These are phyloP conservation scores for Trichoplusia ni DNA, from an alignment of 1,140 invertebrate genomes.

Conservation along the genomic window DNA sequence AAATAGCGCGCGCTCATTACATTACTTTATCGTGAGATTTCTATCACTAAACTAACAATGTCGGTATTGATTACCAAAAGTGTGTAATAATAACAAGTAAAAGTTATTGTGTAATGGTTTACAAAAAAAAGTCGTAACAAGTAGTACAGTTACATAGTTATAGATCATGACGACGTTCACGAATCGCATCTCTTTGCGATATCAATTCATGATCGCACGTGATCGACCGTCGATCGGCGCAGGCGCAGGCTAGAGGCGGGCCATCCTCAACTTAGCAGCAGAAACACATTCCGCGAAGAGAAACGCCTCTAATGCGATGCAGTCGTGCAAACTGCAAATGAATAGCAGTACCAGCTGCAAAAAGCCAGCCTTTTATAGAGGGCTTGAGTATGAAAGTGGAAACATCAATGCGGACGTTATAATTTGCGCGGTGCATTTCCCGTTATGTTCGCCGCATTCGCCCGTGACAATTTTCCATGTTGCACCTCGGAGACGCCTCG, in stretches of 20 bases:
- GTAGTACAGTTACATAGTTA: conserved; percentile 18
- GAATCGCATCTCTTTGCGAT: conserved; percentile 8
- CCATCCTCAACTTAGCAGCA: conserved; percentile 10
- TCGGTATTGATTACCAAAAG: conserved; percentile 33
- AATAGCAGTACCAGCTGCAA: conserved; percentile 13
- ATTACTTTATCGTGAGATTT: conserved; percentile 35
- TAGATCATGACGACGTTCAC: not conserved
- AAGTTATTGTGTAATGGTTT: conserved; percentile 37
- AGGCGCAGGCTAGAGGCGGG: not conserved
- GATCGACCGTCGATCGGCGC: no score
- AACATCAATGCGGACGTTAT: conserved; percentile 59
- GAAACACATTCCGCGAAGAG: conserved; percentile 12
- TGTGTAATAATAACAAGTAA: conserved; percentile 35
- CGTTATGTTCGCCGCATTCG: conserved; percentile 68
- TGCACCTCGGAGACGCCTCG: conserved; percentile 54
- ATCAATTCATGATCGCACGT: conserved; percentile 18
- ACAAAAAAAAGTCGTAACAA: conserved; percentile 21
- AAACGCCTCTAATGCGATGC: conserved; percentile 15
- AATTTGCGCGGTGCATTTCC: conserved; percentile 65
- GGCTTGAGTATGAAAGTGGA: conserved; percentile 52
- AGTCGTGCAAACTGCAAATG: conserved; percentile 28
- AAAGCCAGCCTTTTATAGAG: conserved; percentile 21
- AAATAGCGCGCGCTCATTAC: conserved; percentile 7
- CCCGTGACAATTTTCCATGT: conserved; percentile 66
- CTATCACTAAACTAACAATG: conserved; percentile 34